Evolutionary conservation across 2,113 vertebrate genomes (phyloP), one percentile per base, ranked within the genome.

Genomic region (Pavo muticus): DNA sequence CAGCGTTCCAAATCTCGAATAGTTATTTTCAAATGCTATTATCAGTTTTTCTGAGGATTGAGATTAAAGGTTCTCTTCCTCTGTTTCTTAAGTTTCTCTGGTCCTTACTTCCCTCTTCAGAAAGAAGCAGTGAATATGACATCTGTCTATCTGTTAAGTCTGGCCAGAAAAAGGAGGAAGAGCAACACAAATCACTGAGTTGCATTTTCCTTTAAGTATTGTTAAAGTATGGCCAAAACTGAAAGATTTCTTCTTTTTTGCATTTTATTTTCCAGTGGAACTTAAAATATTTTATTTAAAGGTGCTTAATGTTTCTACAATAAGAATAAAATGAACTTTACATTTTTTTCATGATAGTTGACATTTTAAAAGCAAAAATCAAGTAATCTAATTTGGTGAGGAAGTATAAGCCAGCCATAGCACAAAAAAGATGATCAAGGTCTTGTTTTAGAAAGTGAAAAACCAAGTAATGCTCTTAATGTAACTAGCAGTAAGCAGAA

Each of bases 331-430:
- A 30, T 2, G 13, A 84, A 35, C 4, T n/a, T 29, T 17, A 5
- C 0, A 0, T 11, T 67, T 54, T 4, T 67, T 54, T 4, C 21
- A 21, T 39, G 3, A 35, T 14, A 68, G 23, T 1, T 48, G 1
- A 2, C 67, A 88, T 64, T 88, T 48, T 13, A n/a, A 47, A 81
- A 85, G 39, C 1, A 56, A 65, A 45, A 30, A 4, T 0, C 5
- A 50, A 42, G 47, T 15, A 50, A 80, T 1, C 4, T 70, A 3
- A 47, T 68, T 83, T 74, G 6, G 2, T 90, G 39, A 88, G 77
- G 13, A n/a, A 20, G 17, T 40, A 11, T 35, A 60, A 67, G 0
- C 4, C 30, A 76, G 14, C 2, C 25, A 35, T 3, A 69, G 4
- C 6, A 73, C 47, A 82, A 87, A 92, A 92, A 60, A 6, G 60